A percentile compares a stretch with the other conserved stretches of the same genome.
Evolutionary conservation across 2,797 vertebrate genomes (phyloP).

Genomic region (Squalus acanthias): DNA sequence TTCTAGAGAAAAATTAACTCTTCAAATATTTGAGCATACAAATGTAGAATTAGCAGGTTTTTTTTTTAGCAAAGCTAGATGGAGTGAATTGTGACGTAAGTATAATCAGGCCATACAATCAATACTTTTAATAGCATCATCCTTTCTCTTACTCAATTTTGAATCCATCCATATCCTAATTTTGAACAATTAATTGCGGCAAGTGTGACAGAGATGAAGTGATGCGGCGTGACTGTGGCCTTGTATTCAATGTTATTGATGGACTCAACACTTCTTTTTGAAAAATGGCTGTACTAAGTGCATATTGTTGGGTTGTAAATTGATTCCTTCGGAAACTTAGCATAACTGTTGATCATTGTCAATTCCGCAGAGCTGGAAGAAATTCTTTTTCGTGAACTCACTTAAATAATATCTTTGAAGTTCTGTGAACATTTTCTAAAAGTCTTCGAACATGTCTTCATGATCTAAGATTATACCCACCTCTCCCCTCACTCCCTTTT

Average conservation of each 20-base stretch:
- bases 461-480: not conserved
- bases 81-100: not conserved
- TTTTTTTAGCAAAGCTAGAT: not conserved
- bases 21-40: not conserved
- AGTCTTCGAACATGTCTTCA: not conserved
- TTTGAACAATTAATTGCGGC: not conserved
- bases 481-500: not conserved
- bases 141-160: not conserved
- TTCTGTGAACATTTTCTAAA: not conserved
- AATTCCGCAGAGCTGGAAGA: not conserved
- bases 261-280: not conserved
- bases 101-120: not conserved
- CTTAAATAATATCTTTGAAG: not conserved
- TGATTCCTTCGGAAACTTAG: not conserved
- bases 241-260: conserved; percentile 1
- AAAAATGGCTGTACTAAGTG: not conserved
- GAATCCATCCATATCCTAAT: not conserved
- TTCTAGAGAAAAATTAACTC: not conserved
- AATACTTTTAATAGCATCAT: not conserved
- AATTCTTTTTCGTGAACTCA: not conserved
- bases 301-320: not conserved
- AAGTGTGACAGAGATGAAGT: not conserved
- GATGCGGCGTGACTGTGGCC: not conserved
- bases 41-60: not conserved
- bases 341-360: not conserved